Evolutionary conservation across 2,797 vertebrate species (phyloP), one percentile per base, ranked within the genome.

Genomic region (Enteromius anoplus): DNA sequence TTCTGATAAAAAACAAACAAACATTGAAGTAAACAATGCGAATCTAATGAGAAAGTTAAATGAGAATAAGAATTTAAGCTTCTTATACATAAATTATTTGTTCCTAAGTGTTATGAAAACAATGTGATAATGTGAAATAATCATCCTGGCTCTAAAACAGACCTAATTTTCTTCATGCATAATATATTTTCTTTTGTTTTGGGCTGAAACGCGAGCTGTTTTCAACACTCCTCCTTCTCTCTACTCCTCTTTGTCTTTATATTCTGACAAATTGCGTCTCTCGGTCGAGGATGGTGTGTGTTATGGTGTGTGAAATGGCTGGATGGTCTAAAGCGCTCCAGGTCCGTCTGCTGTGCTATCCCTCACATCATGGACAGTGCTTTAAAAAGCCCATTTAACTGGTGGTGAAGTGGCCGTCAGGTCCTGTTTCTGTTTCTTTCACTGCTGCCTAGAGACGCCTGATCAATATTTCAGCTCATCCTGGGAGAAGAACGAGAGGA

Each of bases 251-350:
- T 17, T 77, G 34, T 77, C 73, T 42, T 76, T 15, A 76, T 62
- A 23, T 32, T 19, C 26, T 45, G 68, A 81, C 42, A 69, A 78
- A 84, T 86, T 60, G 42, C n/a, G 5, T 8, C 42, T 21, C 10
- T 26, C 23, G 3, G 29, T 15, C 8, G 26, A 51, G 80, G 45
- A 40, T n/a, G 37, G 73, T 66, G 68, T 55, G 68, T 45, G 82
- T 58, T 29, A 69, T 72, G 78, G 82, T 82, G 85, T 82, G 83
- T 79, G 83, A 85, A 85, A 86, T 76, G 55, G 80, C 40, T 47
- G 80, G 40, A 77, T 29, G 55, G 37, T 77, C 42, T 62, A 19
- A 76, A 51, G 75, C 4, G 49, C 68, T 81, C 14, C 47, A 75
- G 64, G 83, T 49, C 3, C 8, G 53, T n/a, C 75, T 23, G 49